phyloP scores from a whole-genome alignment of 2,113 vertebrate genomes.

The Phrynocephalus versicolor region DNA sequence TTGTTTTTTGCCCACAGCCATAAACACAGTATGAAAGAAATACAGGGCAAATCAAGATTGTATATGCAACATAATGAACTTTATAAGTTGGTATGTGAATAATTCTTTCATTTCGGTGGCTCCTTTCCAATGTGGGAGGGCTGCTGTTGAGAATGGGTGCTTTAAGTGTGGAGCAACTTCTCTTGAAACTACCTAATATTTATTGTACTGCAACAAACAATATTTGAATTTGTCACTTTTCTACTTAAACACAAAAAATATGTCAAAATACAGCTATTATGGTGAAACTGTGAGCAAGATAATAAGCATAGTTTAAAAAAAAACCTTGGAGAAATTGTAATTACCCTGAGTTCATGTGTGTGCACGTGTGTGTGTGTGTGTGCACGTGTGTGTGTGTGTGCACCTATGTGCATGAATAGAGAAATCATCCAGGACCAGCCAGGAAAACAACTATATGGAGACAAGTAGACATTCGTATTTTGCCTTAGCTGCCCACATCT shows the following conservation, averaged over 20 bases:
- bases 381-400: not conserved
- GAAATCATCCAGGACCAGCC: not conserved
- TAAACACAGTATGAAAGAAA: too few relatives aligned
- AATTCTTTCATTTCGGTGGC: too few relatives aligned
- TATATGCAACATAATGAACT: too few relatives aligned
- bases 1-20: too few relatives aligned
- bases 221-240: not conserved
- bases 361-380: not conserved
- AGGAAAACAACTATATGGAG: not conserved
- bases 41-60: too few relatives aligned
- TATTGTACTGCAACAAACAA: conserved; percentile 24
- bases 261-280: not conserved
- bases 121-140: too few relatives aligned
- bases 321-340: not conserved
- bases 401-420: not conserved
- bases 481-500: not conserved
- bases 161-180: not conserved
- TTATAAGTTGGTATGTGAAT: too few relatives aligned
- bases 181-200: not conserved
- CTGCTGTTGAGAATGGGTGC: too few relatives aligned
- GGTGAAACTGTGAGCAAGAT: not conserved
- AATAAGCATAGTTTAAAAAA: not conserved
- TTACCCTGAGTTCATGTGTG: not conserved
- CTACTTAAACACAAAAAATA: conserved; percentile 2
- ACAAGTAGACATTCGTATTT: not conserved